A percentile compares a stretch with the other conserved stretches of the same genome.
Conservation (phyloP, 2,888 invertebrate species). For the Ochropacha duplaris region DNA sequence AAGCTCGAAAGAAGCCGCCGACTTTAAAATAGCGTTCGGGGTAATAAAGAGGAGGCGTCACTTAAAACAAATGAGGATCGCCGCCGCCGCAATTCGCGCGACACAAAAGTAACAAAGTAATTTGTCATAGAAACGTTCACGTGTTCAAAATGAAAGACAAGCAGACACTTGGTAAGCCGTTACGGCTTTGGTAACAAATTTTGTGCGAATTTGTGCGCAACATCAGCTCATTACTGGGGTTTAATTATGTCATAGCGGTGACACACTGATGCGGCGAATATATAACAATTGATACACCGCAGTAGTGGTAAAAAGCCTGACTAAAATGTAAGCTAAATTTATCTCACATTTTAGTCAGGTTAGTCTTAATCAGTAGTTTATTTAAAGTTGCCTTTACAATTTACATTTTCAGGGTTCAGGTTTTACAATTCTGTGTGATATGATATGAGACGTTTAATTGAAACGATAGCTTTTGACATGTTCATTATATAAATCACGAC, state of each 20-base stretch:
- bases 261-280: not conserved
- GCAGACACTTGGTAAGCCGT: constrained; percentile 4
- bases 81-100: not conserved
- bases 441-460: too few relatives aligned
- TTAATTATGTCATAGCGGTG: constrained; percentile 5
- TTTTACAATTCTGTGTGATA: too few relatives aligned
- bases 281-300: not conserved
- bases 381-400: too few relatives aligned
- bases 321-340: not conserved
- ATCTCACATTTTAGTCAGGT: not conserved
- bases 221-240: constrained; percentile 6
- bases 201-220: constrained; percentile 24
- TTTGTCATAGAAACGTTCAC: constrained; percentile 4
- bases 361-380: too few relatives aligned
- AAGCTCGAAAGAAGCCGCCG: not conserved
- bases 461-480: too few relatives aligned
- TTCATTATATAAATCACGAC: too few relatives aligned
- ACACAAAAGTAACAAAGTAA: constrained; percentile 1
- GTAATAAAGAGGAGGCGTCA: not conserved
- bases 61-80: not conserved
- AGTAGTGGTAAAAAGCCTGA: not conserved
- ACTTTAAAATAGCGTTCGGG: not conserved
- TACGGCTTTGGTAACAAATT: constrained; percentile 33
- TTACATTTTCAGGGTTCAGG: too few relatives aligned
- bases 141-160: constrained; percentile 2